These are phyloP conservation scores for Diaperis boleti DNA, from an alignment of 2,888 invertebrate genomes.

Conservation along the genomic window DNA sequence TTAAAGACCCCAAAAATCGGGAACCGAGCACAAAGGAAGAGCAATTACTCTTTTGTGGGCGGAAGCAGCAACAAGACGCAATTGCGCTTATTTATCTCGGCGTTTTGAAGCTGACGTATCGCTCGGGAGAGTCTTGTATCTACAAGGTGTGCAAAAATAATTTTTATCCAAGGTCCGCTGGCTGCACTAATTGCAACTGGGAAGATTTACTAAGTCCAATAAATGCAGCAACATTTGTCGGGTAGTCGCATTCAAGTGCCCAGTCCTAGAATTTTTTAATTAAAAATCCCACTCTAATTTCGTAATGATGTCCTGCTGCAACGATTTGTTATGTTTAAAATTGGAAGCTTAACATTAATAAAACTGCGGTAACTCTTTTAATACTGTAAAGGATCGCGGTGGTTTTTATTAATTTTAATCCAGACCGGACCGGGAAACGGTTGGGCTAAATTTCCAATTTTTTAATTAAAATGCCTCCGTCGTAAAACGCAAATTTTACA, in stretches of 20 bases:
- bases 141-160: not conserved
- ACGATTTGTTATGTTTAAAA: constrained; percentile 26
- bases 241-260: constrained; percentile 5
- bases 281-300: constrained; percentile 13
- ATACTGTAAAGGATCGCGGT: constrained; percentile 15
- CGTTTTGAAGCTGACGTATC: not conserved
- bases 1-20: constrained; percentile 21
- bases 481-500: constrained; percentile 14
- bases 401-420: constrained; percentile 36
- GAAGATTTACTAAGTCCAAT: constrained; percentile 16
- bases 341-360: constrained; percentile 21
- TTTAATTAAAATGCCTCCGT: constrained; percentile 31
- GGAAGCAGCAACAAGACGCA: constrained; percentile 25
- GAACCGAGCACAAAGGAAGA: constrained; percentile 15
- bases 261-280: constrained; percentile 18
- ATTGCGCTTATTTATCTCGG: constrained; percentile 10
- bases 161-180: constrained; percentile 1
- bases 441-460: constrained; percentile 11
- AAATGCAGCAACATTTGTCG: constrained; percentile 3
- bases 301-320: not conserved
- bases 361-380: constrained; percentile 18
- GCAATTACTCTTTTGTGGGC: constrained; percentile 25
- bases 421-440: not conserved
- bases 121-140: not conserved
- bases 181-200: constrained; percentile 19